These are phyloP conservation scores for Rhinoptilus africanus DNA, from an alignment of 2,113 vertebrate species.

Conservation along the genomic window DNA sequence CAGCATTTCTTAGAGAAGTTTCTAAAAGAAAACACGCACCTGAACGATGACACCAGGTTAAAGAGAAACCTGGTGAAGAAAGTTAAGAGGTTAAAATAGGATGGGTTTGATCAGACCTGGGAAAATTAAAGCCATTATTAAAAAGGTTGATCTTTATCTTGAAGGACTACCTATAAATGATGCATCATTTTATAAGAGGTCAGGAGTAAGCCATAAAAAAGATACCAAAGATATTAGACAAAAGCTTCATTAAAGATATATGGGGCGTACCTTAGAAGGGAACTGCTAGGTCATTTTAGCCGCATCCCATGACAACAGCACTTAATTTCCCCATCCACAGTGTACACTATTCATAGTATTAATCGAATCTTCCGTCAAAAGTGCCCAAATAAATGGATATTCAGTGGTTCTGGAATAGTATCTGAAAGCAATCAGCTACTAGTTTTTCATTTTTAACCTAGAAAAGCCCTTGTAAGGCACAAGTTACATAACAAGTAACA, in stretches of 20 bases:
- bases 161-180: not conserved
- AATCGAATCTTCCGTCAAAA: not conserved
- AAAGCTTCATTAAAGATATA: not conserved
- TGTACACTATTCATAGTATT: not conserved
- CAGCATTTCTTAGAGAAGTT: not conserved
- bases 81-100: not conserved
- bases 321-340: not conserved
- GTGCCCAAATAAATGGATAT: not conserved
- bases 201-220: not conserved
- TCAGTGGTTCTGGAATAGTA: not conserved
- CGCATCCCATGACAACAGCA: not conserved
- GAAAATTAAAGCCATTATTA: not conserved
- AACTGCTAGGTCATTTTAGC: not conserved
- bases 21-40: not conserved
- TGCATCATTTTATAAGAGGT: not conserved
- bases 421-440: slow-evolving; percentile 4
- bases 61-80: not conserved
- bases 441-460: not conserved
- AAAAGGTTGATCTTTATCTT: not conserved
- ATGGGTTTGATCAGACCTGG: not conserved
- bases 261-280: not conserved
- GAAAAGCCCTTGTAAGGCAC: slow-evolving; percentile 2
- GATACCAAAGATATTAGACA: not conserved
- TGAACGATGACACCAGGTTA: not conserved
- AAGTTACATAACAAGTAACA: not conserved